Percentiles rank a stretch among this genome's conserved stretches.
phyloP scores from a whole-genome alignment of 2,113 vertebrate genomes.

The Microtus ochrogaster region DNA sequence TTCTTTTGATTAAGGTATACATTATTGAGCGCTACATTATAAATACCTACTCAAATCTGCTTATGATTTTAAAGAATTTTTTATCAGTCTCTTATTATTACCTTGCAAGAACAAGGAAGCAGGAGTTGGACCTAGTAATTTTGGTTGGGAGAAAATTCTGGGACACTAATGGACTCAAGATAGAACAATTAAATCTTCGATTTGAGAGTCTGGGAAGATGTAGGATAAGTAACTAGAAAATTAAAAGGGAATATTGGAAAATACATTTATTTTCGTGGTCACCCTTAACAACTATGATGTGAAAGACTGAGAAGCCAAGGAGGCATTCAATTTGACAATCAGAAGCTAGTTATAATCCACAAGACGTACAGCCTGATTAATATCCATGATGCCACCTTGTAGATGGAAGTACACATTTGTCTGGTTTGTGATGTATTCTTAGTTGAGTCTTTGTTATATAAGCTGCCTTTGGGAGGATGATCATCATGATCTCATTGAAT shows the following conservation, averaged over 20 bases:
- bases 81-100: neutral
- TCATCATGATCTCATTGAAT: neutral
- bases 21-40: neutral
- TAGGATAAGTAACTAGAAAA: neutral
- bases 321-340: neutral
- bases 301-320: neutral
- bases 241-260: neutral
- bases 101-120: neutral
- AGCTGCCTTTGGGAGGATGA: neutral
- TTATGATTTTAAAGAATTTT: neutral
- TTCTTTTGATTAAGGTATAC: neutral
- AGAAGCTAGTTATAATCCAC: neutral
- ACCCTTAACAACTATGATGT: neutral
- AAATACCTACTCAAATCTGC: neutral
- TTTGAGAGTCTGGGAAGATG: neutral
- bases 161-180: neutral
- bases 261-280: neutral
- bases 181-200: neutral
- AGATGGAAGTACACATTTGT: neutral
- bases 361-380: neutral
- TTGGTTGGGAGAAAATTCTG: slow-evolving; percentile 3
- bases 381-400: neutral
- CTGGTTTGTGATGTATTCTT: neutral
- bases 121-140: neutral
- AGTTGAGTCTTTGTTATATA: neutral